These are phyloP conservation scores for Diaprepes abbreviatus DNA, from an alignment of 2,888 invertebrate species.

Conservation along the genomic window DNA sequence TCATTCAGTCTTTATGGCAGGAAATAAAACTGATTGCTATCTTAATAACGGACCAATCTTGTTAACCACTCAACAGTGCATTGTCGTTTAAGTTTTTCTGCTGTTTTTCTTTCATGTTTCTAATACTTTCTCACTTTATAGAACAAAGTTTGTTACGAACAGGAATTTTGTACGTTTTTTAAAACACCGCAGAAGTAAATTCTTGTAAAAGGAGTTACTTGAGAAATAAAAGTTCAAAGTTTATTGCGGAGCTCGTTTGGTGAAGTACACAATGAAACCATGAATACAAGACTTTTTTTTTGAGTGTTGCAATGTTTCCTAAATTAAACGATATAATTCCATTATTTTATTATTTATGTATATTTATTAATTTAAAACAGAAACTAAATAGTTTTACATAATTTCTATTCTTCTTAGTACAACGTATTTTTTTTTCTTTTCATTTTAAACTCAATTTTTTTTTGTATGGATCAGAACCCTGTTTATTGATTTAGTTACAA, in stretches of 20 bases:
- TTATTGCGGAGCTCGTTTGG: neutral
- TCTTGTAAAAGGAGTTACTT: slow-evolving; percentile 9
- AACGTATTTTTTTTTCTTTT: too few relatives aligned
- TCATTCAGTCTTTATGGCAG: slow-evolving; percentile 66
- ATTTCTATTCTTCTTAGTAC: too few relatives aligned
- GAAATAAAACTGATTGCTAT: slow-evolving; percentile 69
- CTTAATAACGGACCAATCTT: slow-evolving; percentile 69
- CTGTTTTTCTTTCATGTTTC: slow-evolving; percentile 48
- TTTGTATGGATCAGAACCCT: too few relatives aligned
- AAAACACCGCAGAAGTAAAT: slow-evolving; percentile 40
- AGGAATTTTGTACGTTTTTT: slow-evolving; percentile 47
- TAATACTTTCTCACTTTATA: slow-evolving; percentile 48
- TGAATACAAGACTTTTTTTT: too few relatives aligned
- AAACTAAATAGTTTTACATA: too few relatives aligned
- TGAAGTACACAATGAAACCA: neutral
- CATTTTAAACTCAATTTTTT: too few relatives aligned
- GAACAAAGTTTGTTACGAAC: slow-evolving; percentile 48
- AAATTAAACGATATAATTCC: too few relatives aligned
- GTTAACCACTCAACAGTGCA: slow-evolving; percentile 67
- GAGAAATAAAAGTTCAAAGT: slow-evolving; percentile 13
- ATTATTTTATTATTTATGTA: too few relatives aligned
- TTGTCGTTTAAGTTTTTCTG: slow-evolving; percentile 62
- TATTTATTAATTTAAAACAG: too few relatives aligned
- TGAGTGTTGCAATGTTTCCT: too few relatives aligned
- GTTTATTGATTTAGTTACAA: too few relatives aligned